Evolutionary conservation across 1,140 invertebrate genomes (phyloP), one percentile per base, ranked within the genome.

Genomic region (Papilio polyxenes): DNA sequence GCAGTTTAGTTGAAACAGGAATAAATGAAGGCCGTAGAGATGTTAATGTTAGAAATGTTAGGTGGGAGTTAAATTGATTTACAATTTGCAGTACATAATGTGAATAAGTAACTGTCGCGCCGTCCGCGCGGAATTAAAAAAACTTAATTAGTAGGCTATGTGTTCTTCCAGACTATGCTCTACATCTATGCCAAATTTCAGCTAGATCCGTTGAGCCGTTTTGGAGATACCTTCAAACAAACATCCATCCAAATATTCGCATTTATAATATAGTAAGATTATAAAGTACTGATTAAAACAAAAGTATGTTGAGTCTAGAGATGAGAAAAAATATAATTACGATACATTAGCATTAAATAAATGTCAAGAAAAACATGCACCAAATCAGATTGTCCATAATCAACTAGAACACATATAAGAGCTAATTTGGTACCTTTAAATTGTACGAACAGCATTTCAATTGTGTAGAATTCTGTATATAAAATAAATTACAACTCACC

Each of bases 1-100:
- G 48, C 23, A 51, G 75, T 77, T 77, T 77, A 51, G 72, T 75
- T 20, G 31, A 72, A 37, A 7, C 65, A 72, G 65, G 37, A 72
- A 72, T 72, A 31, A 72, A 31, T 15, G 65, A 40, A 62, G n/a
- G 59, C 13, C 31, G 65, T 11, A 72, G 65, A 72, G 13, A 72
- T 72, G 65, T 72, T 37, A 40, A 72, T 72, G 65, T 20, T 72
- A 72, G 65, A 37, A 23, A 65, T 65, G 23, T 13, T 23, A 23
- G 62, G 23, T 13, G 62, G 31, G 20, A 13, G 23, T 65, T 65
- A 31, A 31, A 65, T 31, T 37, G 62, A 13, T 23, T 31, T 23
- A 5, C 3, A 65, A 37, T 31, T 31, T 31, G 20, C 9, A 31
- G 51, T 15, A 8, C 15, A n/a, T 9, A 10, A 31, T 65, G 31